phyloP scores from a whole-genome alignment of 2,888 invertebrate species.

The Eristalis tenax region DNA sequence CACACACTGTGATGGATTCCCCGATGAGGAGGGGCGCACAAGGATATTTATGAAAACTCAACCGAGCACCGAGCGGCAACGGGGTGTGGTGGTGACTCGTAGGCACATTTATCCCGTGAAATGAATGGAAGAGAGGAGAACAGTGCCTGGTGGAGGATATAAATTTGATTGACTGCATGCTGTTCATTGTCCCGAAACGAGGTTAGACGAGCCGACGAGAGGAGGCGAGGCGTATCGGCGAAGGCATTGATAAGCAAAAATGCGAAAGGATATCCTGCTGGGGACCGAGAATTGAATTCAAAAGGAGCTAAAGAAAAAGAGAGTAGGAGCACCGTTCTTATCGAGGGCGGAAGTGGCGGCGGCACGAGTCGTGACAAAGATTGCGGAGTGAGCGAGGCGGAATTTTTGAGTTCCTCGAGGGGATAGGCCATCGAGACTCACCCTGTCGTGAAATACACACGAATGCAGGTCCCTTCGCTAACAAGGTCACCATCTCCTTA shows the following conservation, averaged over 20 bases:
- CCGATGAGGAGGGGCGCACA: background rate
- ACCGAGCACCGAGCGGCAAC: conserved; percentile 30
- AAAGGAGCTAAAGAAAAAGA: background rate
- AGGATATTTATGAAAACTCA: background rate
- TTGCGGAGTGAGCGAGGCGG: too few relatives aligned
- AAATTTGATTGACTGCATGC: conserved; percentile 24
- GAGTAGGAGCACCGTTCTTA: background rate
- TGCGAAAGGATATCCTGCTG: background rate
- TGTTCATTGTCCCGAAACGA: background rate
- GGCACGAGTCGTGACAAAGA: too few relatives aligned
- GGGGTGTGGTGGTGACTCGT: conserved; percentile 62
- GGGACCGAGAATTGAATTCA: background rate
- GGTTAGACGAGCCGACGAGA: background rate
- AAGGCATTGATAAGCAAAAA: background rate
- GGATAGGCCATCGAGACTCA: too few relatives aligned
- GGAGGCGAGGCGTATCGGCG: background rate
- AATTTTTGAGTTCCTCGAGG: too few relatives aligned
- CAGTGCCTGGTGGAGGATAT: conserved; percentile 9
- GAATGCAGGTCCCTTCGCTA: too few relatives aligned
- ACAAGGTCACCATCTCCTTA: too few relatives aligned
- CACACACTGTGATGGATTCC: background rate
- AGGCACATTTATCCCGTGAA: conserved; percentile 1
- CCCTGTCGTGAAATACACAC: too few relatives aligned
- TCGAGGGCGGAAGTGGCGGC: background rate
- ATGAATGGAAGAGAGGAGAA: background rate